phyloP scores from a whole-genome alignment of 92 coral and sea anemone species.

The Zoanthus sansibaricus region DNA sequence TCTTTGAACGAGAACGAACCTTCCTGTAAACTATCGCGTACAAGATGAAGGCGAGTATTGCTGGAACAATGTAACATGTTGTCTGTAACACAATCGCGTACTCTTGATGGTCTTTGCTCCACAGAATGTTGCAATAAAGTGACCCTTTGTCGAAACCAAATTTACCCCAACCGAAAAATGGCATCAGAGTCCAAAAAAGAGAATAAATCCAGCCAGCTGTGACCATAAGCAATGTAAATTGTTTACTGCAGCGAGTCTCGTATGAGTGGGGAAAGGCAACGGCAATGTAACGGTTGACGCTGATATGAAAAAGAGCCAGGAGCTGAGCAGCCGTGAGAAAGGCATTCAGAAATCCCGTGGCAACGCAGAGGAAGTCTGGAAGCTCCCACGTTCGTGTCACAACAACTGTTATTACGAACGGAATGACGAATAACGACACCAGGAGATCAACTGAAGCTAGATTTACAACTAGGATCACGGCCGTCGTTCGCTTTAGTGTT shows the following conservation, averaged over 20 bases:
- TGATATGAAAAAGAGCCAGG: constrained; percentile 88
- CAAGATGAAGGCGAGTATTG: constrained; percentile 72
- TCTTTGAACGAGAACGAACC: constrained; percentile 74
- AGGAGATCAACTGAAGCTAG: constrained; percentile 89
- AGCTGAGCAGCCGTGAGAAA: constrained; percentile 98
- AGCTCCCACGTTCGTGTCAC: constrained; percentile 74
- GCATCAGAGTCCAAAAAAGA: constrained; percentile 87
- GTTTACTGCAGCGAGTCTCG: constrained; percentile 80
- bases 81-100: constrained; percentile 82
- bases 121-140: constrained; percentile 86
- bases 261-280: constrained; percentile 87
- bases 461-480: constrained; percentile 85
- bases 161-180: constrained; percentile 97
- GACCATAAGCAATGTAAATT: constrained; percentile 71
- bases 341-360: constrained; percentile 90
- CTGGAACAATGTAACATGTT: constrained; percentile 86
- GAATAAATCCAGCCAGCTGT: constrained; percentile 74
- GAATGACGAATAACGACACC: constrained; percentile 81
- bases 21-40: constrained; percentile 72
- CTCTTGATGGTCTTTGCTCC: constrained; percentile 74
- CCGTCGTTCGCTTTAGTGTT: constrained; percentile 74
- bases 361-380: constrained; percentile 69
- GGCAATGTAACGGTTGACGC: constrained; percentile 88
- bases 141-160: constrained; percentile 88
- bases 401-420: constrained; percentile 87